These are phyloP conservation scores for Benitochromis conjunctus DNA, from an alignment of 2,113 vertebrate genomes.

Conservation along the genomic window DNA sequence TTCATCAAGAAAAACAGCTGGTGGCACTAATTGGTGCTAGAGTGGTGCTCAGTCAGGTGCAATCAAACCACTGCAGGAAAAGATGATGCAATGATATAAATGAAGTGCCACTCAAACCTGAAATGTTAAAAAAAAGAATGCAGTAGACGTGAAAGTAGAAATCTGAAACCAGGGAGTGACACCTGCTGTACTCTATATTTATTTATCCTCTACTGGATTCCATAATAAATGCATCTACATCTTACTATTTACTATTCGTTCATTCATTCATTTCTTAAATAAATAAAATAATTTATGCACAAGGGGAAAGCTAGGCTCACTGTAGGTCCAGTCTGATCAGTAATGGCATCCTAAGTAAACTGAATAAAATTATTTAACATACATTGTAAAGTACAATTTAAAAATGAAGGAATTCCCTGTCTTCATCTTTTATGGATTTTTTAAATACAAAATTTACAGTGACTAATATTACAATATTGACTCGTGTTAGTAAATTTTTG, in stretches of 20 bases:
- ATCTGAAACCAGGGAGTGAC: background rate
- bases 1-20: background rate
- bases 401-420: background rate
- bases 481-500: background rate
- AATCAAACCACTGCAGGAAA: background rate
- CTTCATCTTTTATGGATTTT: background rate
- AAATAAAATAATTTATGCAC: background rate
- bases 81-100: background rate
- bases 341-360: background rate
- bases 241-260: background rate
- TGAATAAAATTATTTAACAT: background rate
- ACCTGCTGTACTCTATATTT: background rate
- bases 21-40: background rate
- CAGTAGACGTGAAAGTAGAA: background rate
- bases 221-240: background rate
- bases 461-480: background rate
- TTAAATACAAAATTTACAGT: background rate
- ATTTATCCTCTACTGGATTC: background rate
- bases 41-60: background rate
- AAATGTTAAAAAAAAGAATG: background rate
- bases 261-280: background rate
- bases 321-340: background rate
- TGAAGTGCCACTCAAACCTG: background rate
- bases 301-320: background rate
- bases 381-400: background rate